Evolutionary conservation across 2,113 vertebrate genomes (phyloP), one percentile per base, ranked within the genome.

Genomic region (Xenotilapia caudafasciata): DNA sequence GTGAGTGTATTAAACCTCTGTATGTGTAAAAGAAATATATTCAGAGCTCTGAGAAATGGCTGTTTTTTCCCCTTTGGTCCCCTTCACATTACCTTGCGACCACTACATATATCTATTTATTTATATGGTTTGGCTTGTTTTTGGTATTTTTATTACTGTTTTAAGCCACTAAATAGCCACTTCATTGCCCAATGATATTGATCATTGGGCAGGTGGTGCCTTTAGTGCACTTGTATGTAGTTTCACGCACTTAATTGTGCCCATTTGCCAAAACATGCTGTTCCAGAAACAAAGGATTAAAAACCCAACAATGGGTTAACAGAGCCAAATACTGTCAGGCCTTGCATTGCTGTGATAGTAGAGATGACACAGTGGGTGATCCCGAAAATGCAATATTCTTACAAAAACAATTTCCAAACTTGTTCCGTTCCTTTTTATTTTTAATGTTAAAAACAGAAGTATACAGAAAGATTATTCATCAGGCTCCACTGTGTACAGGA

Each of bases 1-100:
- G 56, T 60, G 8, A 10, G 1, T 0, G 0, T 60, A 0, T 60
- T 33, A 60, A 60, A 60, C 1, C 9, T 1, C 9, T 19, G 58
- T 62, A 0, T 33, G 58, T 19, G 28, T 33, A 2, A 62, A 62
- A 11, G 28, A 33, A 19, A 11, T 3, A 3, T 33, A 1, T 0
- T 60, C 5, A 6, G 5, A 33, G 15, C 15, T 6, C 28, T 60
- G 28, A 11, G 28, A 11, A 62, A 33, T 33, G 0, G 0, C 58
- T 33, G 9, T 11, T 3, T 62, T 2, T 0, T 0, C 5, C 10
- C 0, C 1, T 11, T 62, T 11, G 5, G 4, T 62, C 28, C 5
- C 58, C 58, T 62, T 62, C 28, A 19, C 28, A 33, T 62, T 62
- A 0, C 58, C 28, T 62, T 11, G 28, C 1, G 0, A 0, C 7